A percentile compares a stretch with the other conserved stretches of the same genome.
phyloP scores from a whole-genome alignment of 2,797 vertebrate species.

The Spheniscus humboldti region DNA sequence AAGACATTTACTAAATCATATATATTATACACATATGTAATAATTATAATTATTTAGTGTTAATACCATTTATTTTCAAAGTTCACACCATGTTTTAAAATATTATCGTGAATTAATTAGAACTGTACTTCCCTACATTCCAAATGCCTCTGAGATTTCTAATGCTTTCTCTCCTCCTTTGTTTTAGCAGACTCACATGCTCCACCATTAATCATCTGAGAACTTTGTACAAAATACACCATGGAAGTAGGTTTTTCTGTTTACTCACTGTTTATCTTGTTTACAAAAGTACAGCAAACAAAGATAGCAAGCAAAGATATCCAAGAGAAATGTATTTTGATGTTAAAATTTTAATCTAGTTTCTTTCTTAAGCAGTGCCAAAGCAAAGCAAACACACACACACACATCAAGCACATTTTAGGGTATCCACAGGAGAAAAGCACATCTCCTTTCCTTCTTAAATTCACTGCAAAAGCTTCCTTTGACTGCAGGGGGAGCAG shows the following conservation, averaged over 20 bases:
- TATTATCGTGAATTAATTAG: neutral
- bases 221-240: neutral
- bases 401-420: neutral
- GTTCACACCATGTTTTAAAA: neutral
- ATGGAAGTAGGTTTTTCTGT: neutral
- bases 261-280: neutral
- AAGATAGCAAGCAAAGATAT: neutral
- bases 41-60: neutral
- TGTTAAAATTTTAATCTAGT: neutral
- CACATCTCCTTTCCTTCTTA: neutral
- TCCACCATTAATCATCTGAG: neutral
- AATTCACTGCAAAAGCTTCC: neutral
- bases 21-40: neutral
- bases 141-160: neutral
- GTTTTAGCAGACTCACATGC: neutral
- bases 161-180: neutral
- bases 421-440: neutral
- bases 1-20: neutral
- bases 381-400: neutral
- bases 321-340: neutral
- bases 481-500: constrained; percentile 38
- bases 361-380: neutral
- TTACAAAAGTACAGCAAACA: neutral
- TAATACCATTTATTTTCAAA: neutral
- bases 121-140: neutral